Percentiles rank a stretch among this genome's conserved stretches.
Evolutionary conservation across 2,888 invertebrate species (phyloP).

Genomic region (Athalia circularis): DNA sequence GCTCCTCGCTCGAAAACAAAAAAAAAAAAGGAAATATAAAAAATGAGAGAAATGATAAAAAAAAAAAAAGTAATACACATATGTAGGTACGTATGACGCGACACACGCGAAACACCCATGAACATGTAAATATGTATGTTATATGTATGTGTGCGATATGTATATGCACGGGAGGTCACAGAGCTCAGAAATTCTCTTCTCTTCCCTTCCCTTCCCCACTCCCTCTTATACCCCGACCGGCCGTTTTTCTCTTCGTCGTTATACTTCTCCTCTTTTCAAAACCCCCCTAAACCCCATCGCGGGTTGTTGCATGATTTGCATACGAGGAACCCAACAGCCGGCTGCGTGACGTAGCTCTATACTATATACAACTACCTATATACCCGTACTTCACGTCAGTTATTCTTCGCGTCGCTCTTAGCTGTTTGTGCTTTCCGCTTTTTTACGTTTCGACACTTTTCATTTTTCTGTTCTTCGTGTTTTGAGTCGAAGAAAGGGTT

Average conservation of each 20-base stretch:
- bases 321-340: constrained; percentile 37
- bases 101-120: background rate
- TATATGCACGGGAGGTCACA: background rate
- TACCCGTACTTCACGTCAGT: constrained; percentile 61
- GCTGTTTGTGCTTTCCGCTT: background rate
- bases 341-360: constrained; percentile 27
- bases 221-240: too few relatives aligned
- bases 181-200: too few relatives aligned
- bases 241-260: background rate
- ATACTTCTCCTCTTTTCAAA: background rate
- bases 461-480: constrained; percentile 24
- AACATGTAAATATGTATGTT: background rate
- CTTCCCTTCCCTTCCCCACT: background rate
- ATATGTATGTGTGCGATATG: background rate
- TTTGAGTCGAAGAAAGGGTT: background rate
- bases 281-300: background rate
- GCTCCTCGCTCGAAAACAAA: background rate
- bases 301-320: constrained; percentile 34
- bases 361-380: constrained; percentile 3
- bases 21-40: too few relatives aligned
- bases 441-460: constrained; percentile 9
- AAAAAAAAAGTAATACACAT: background rate
- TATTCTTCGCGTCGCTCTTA: constrained; percentile 56
- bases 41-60: background rate
- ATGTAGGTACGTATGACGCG: background rate